Evolutionary conservation across 2,113 vertebrate genomes (phyloP).

Genomic region (Mirounga angustirostris): DNA sequence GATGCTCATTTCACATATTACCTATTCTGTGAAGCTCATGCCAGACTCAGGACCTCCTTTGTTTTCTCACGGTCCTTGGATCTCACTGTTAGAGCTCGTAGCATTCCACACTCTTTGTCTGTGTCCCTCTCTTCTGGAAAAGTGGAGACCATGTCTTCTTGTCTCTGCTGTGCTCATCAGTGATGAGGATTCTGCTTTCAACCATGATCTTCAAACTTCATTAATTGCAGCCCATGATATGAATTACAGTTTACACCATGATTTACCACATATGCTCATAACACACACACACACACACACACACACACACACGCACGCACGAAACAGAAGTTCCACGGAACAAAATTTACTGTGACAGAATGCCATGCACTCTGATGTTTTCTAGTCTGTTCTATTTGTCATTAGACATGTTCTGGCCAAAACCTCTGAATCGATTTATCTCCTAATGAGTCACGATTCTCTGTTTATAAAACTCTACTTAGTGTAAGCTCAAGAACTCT

Average conservation of each 20-base stretch:
- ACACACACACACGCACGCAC: no score
- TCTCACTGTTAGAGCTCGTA: neutral
- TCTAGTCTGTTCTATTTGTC: neutral
- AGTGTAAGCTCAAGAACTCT: slow-evolving; percentile 10
- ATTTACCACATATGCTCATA: neutral
- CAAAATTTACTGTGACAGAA: neutral
- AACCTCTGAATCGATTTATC: neutral
- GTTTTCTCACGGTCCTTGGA: neutral
- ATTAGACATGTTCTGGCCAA: slow-evolving; percentile 10
- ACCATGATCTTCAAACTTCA: neutral
- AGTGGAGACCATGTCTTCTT: neutral
- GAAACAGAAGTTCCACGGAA: neutral
- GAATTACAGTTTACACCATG: neutral
- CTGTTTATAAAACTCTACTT: slow-evolving; percentile 20
- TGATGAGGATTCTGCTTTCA: neutral
- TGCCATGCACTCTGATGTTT: neutral
- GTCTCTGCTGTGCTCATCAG: neutral
- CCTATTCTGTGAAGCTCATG: neutral
- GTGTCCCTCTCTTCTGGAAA: neutral
- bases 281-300: neutral
- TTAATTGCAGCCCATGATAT: neutral
- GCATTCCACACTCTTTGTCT: accelerated
- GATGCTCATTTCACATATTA: neutral
- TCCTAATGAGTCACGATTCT: slow-evolving; percentile 12
- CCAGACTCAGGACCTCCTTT: neutral